Percentiles rank a stretch among this genome's conserved stretches.
Conservation (phyloP, 1,140 invertebrate species). For the Pseudobourletiella spinata region DNA sequence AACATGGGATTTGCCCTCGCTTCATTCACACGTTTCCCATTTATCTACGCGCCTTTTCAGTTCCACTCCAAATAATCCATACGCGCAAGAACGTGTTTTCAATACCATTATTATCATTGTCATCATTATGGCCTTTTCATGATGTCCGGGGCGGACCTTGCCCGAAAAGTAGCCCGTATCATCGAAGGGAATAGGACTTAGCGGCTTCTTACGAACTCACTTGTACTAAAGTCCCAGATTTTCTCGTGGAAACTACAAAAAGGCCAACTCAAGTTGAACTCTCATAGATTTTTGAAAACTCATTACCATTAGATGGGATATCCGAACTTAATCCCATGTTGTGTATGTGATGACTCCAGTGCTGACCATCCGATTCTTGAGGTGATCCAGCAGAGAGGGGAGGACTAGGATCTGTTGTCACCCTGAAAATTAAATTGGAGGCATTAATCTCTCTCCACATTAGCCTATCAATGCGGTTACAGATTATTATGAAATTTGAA, state of each 20-base stretch:
- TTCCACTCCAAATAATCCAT: background rate
- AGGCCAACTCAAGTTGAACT: background rate
- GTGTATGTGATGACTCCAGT: slow-evolving; percentile 17
- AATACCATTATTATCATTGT: background rate
- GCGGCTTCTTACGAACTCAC: no score
- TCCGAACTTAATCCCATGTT: slow-evolving; percentile 34
- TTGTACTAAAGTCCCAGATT: background rate
- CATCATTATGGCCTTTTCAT: no score
- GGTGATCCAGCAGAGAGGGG: slow-evolving; percentile 17
- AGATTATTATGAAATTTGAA: no score
- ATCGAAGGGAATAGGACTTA: no score
- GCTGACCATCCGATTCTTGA: slow-evolving; percentile 19
- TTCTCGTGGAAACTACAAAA: background rate
- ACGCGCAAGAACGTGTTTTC: background rate
- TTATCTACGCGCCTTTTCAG: background rate
- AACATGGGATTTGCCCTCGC: background rate
- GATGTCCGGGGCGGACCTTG: no score
- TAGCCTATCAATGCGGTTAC: no score
- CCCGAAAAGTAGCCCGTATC: no score
- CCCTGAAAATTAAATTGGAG: no score
- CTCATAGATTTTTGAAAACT: no score
- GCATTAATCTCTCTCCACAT: no score
- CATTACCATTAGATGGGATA: slow-evolving; percentile 21
- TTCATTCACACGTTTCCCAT: background rate
- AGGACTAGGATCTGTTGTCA: slow-evolving; percentile 27